Evolutionary conservation across 2,888 invertebrate genomes (phyloP), one percentile per base, ranked within the genome.

Genomic region (Acanthosoma haemorrhoidale): DNA sequence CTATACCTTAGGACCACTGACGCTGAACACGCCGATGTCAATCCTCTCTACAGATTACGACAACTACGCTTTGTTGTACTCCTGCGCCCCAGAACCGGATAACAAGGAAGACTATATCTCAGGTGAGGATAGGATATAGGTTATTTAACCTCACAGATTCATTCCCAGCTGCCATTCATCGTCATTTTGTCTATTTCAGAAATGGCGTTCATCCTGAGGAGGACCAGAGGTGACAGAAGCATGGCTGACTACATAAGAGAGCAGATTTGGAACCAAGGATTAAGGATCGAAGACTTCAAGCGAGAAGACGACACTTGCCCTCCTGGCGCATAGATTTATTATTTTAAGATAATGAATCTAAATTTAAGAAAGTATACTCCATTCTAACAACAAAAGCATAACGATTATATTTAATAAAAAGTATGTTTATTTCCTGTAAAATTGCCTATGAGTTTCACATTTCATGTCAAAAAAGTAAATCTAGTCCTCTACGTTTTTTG

Each of bases 41-140:
- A n/a, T 69, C 25, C 32, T 69, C 4, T 60, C n/a, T 18, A 69
- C 69, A 0, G 69, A 69, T 21, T 69, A 69, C 43, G 32, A 61
- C 15, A 39, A 60, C 34, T 69, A 38, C 36, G 69, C 69, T 4
- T 31, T 69, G n/a, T 11, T 69, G 13, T 69, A 69, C 32, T 69
- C 59, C 6, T 69, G 69, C 21, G 25, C 64, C 6, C 25, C 25
- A 18, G 38, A 21, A 8, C 51, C 51, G 21, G 11, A 41, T 3
- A 41, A 41, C 5, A 39, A 41, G 11, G 64, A 41, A 3, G 64
- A 31, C 2, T 64, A 64, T 18, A 64, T 64, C 6, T 25, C 64
- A 15, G 64, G 64, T 64, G n/a, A 39, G 8, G 5, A 21, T 21
- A 16, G 8, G 16, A 5, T 5, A 41, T 41, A 41, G 4, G 16